These are phyloP conservation scores for Chrysolina oricalcia DNA, from an alignment of 2,888 invertebrate genomes.

Conservation along the genomic window DNA sequence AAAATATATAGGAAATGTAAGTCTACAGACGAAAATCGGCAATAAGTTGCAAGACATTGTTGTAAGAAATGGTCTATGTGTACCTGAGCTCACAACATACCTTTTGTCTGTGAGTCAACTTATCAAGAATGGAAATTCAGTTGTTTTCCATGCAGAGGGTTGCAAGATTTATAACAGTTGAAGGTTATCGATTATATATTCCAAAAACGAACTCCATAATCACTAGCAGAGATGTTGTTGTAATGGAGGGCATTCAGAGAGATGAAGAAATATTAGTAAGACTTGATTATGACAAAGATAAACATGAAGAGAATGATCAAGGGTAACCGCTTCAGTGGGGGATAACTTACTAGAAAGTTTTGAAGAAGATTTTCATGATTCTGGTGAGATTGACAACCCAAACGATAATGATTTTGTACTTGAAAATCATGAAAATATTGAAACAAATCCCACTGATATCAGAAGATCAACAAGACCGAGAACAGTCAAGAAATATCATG, in stretches of 20 bases:
- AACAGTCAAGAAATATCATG: not conserved
- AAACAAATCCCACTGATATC: slow-evolving; percentile 1
- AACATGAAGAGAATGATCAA: not conserved
- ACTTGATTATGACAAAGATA: not conserved
- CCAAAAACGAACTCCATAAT: no score
- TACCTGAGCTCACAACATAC: not conserved
- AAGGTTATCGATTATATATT: slow-evolving; percentile 5
- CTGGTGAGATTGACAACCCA: not conserved
- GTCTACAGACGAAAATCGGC: not conserved
- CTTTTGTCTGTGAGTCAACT: not conserved
- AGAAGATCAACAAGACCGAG: not conserved
- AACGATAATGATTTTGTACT: not conserved
- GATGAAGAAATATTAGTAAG: slow-evolving; percentile 1
- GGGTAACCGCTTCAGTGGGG: not conserved
- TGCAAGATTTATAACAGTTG: not conserved
- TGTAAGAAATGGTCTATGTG: slow-evolving; percentile 12
- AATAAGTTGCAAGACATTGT: slow-evolving; percentile 6
- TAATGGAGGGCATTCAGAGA: not conserved
- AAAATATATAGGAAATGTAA: not conserved
- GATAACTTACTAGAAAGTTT: not conserved
- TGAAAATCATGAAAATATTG: not conserved
- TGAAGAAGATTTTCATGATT: not conserved
- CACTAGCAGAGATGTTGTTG: slow-evolving; percentile 13
- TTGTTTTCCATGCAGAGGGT: slow-evolving; percentile 2
- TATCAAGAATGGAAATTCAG: slow-evolving; percentile 1